Base-by-base conservation (phyloP, 2,113 vertebrate species). In the Cebus imitator region DNA sequence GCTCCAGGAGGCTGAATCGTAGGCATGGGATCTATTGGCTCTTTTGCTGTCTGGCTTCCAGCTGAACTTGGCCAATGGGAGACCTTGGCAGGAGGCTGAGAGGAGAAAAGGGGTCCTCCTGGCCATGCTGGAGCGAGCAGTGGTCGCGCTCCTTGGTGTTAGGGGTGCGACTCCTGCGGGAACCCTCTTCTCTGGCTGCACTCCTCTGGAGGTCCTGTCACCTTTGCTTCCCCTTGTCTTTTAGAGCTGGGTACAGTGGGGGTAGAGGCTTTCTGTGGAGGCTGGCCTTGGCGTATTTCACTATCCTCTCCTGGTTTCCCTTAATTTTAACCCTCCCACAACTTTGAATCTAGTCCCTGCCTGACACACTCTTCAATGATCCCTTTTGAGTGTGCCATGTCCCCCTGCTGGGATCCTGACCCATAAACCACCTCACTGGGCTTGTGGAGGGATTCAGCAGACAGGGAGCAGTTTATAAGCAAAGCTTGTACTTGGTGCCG, bases 11-110 rank as follows among this genome's bases (percentile, higher is more conserved):
- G 40, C 64, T 6, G 72, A 50, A 58, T 16, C 4, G 0, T 30
- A 52, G 0, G 27, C 48, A 23, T 5, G 6, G 1, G 1, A 6
- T 35, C 50, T 4, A 9, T 13, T 3, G 80, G 27, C 17, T 82
- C 27, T 43, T 68, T 61, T 58, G 72, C 7, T 35, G 48, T 57
- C 90, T 30, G 50, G 27, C 81, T 66, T 43, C 87, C 1, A 0
- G n/a, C 11, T 52, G 78, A 43, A 17, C 52, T 16, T 58, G 88
- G 37, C 40, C 87, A 37, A 14, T 16, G 83, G 17, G 90, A 78
- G 40, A 14, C 18, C 6, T 32, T 1, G 64, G 35, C 1, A 5
- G 48, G 40, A n/a, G 27, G 43, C 3, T 0, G 16, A 45, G 40
- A 16, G 9, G 76, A 58, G 37, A 23, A 8, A 45, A 75, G 6